Base-by-base conservation (phyloP, 2,797 vertebrate genomes). In the Aplochiton taeniatus region DNA sequence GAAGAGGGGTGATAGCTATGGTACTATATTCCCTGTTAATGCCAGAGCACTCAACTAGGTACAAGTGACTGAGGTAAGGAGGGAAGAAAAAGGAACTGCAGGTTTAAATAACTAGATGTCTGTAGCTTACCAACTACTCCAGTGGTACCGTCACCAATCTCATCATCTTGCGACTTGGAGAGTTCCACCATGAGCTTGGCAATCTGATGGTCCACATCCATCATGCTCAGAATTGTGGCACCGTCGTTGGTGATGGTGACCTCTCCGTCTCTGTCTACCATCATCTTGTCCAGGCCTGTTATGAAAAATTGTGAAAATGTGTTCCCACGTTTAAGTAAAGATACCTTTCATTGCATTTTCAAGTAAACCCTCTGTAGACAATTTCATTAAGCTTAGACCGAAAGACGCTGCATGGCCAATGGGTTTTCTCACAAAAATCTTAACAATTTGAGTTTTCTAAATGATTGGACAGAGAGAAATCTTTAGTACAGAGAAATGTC, bases 101-200 rank as follows among this genome's bases (percentile, higher is more conserved):
- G 13, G 4, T 41, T 10, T 66, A n/a, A 14, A n/a, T 42, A 1
- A 14, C 31, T 12, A 31, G 31, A n/a, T 9, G 60, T 4, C 8
- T 17, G 48, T 45, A 0, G 20, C 94, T 80, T 93, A 99, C 98
- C 98, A 79, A 99, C 98, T 0, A 99, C 98, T 73, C 98, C 97
- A 48, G 98, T 99, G 74, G 98, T 99, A 73, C 98, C 98, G 87
- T 99, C 98, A 43, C 98, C 98, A 75, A 98, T 98, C 79, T 99
- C 97, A 87, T 99, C 98, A 86, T 99, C 98, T 74, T 99, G 98
- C 61, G 98, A 99, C 76, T 98, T 99, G n/a, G 98, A 95, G 52
- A 99, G 89, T 67, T 99, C 98, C n/a, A 99, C 98, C 98, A 99
- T 98, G 4, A 99, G 93, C 54, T 99, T 99, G 70, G 98, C 97